Evolutionary conservation across 2,113 vertebrate genomes (phyloP), one percentile per base, ranked within the genome.

Genomic region (Heterochromis multidens): DNA sequence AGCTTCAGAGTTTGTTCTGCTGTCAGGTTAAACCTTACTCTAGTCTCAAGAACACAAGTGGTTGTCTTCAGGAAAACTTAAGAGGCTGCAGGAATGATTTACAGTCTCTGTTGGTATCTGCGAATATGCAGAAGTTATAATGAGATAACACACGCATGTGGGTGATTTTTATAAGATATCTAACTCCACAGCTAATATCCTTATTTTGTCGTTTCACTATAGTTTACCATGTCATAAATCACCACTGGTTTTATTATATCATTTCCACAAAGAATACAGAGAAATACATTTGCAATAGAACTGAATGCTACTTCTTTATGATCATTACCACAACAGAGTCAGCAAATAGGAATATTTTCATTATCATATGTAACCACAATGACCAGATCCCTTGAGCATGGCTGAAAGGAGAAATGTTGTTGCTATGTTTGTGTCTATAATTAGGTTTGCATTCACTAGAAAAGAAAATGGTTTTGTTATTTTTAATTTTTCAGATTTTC

Each of bases 191-290:
- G 79, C 11, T 13, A 56, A 77, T 62, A 83, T 9, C 70, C 77
- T 59, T 80, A 43, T 84, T 80, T 84, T 17, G 54, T 67, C 19
- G 49, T 80, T 85, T 80, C 85, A 40, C 37, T 5, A 8, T 21
- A 58, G 63, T 77, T 92, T 82, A 90, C 87, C 70, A 77, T 80
- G 25, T 84, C 80, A 81, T 90, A 92, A 88, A 89, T 88, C 86
- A 84, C 62, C 1, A 3, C n/a, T 52, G 23, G 0, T 62, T 82
- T 79, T 63, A 76, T 87, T 79, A 82, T 79, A 59, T 46, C 60
- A 35, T 85, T 87, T 86, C 25, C 76, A 56, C 37, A 62, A 61
- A 83, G 62, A 87, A 88, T 83, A 76, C 52, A 87, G 27, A 27
- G 33, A 46, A 54, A 79, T 60, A 8, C 54, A 82, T 84, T 60